phyloP scores from a whole-genome alignment of 2,113 vertebrate species.

The Haemorhous mexicanus region DNA sequence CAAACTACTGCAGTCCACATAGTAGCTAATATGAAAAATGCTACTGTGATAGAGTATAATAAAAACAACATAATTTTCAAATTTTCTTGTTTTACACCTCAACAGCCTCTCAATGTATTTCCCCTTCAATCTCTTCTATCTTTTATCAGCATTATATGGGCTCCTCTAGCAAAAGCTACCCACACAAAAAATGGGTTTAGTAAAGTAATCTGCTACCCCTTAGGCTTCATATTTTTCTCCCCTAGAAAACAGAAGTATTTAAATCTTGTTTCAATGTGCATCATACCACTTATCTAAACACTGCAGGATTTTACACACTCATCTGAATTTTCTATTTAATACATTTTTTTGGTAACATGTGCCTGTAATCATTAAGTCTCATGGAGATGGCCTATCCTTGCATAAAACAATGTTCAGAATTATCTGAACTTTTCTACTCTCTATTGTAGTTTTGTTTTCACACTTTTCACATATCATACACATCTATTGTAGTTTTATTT shows the following conservation, averaged over 20 bases:
- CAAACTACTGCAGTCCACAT: neutral
- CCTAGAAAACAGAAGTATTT: neutral
- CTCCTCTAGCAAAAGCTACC: neutral
- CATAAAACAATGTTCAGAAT: neutral
- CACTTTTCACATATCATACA: neutral
- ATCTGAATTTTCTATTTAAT: neutral
- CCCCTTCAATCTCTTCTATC: neutral
- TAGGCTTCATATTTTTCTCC: fast-evolving
- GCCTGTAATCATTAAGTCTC: neutral
- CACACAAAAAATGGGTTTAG: neutral
- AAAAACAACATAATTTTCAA: neutral
- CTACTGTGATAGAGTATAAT: neutral
- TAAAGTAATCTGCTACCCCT: neutral
- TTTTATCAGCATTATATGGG: neutral
- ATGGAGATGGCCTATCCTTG: neutral
- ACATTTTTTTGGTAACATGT: neutral
- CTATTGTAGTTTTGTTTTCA: neutral
- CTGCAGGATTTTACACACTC: neutral
- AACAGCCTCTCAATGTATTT: neutral
- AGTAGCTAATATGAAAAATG: neutral
- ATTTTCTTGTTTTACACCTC: neutral
- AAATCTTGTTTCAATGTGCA: neutral
- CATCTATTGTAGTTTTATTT: neutral
- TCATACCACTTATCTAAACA: neutral
- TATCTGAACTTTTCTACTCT: neutral